phyloP scores from a whole-genome alignment of 2,797 vertebrate genomes.

The Vireo griseus region DNA sequence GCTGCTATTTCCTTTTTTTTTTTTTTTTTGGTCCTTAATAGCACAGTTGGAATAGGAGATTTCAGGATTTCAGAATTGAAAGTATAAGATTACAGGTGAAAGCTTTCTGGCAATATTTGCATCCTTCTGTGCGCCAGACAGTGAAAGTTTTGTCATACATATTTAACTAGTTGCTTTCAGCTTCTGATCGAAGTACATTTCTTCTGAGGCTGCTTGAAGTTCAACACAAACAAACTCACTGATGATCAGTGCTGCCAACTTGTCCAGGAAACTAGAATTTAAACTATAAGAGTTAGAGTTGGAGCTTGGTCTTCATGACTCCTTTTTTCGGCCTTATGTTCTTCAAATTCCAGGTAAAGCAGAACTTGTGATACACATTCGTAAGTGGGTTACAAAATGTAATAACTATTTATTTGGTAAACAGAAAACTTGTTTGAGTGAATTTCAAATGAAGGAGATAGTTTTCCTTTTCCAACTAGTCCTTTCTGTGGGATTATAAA shows the following conservation, averaged over 20 bases:
- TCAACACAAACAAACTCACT: background rate
- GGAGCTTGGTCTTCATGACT: background rate
- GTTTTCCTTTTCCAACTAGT: background rate
- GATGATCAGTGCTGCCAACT: background rate
- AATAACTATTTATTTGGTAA: background rate
- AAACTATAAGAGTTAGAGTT: background rate
- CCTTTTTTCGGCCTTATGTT: background rate
- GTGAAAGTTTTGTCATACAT: background rate
- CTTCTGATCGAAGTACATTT: background rate
- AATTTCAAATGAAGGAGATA: background rate
- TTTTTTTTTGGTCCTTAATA: background rate
- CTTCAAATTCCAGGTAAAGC: background rate
- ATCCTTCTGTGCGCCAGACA: background rate
- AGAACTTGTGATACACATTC: background rate
- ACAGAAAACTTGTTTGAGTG: background rate
- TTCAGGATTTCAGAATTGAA: background rate
- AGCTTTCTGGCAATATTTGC: background rate
- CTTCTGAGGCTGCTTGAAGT: background rate
- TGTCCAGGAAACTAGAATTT: background rate
- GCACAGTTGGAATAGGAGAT: background rate
- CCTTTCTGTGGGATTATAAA: background rate
- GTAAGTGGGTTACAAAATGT: background rate
- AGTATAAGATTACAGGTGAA: background rate
- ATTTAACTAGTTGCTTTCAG: background rate
- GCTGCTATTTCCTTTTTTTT: background rate